Conservation (phyloP, 1,140 invertebrate genomes). For the Pseudachorutes palmiensis region DNA sequence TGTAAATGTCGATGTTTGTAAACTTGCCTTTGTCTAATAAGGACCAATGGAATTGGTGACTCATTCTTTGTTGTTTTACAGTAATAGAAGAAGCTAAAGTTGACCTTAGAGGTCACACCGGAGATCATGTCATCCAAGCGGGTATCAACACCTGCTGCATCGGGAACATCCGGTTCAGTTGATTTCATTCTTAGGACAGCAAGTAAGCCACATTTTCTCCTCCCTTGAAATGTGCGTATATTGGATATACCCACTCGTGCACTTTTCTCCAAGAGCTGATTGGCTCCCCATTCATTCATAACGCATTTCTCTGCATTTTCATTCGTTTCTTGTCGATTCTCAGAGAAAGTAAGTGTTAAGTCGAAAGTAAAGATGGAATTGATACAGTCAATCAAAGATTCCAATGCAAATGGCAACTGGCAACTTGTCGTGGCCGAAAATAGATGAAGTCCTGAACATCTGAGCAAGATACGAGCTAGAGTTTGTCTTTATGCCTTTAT, state of each 20-base stretch:
- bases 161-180: neutral
- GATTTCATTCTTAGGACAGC: constrained; percentile 14
- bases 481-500: neutral
- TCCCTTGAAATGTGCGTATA: too few species aligned
- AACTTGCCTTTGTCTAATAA: too few species aligned
- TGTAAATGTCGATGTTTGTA: too few species aligned
- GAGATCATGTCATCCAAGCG: constrained; percentile 6
- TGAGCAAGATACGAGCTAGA: neutral
- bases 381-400: neutral
- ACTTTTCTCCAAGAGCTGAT: neutral
- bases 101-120: neutral
- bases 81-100: neutral
- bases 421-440: too few species aligned
- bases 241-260: neutral
- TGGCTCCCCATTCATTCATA: neutral
- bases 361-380: neutral
- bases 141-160: neutral
- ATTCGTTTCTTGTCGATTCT: neutral
- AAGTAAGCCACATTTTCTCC: neutral
- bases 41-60: neutral
- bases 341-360: neutral
- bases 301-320: too few species aligned
- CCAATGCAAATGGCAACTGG: too few species aligned
- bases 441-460: neutral
- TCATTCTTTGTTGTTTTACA: neutral